Base-by-base conservation (phyloP, 2,888 invertebrate genomes). In the Melolontha melolontha region DNA sequence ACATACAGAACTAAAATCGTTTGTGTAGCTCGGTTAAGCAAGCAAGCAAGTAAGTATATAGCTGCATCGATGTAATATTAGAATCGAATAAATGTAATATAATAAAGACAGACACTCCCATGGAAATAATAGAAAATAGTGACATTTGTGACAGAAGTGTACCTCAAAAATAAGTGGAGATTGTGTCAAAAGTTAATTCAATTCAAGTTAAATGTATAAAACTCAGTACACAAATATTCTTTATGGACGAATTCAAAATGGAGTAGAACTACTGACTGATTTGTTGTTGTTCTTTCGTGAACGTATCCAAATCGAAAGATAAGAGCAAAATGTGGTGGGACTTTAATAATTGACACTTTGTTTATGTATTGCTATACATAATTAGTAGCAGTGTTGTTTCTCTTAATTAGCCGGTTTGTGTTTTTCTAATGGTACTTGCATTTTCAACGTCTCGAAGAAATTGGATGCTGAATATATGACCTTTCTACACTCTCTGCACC, bases 231-330 rank as follows among this genome's bases (percentile, higher is more conserved):
- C 75, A 73, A 76, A 75, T 74, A 76, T 79, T 79, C 78, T 77
- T 78, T 75, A 77, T 77, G 76, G 76, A 78, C 79, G 76, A 75
- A 79, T 80, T 79, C 81, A 81, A 81, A 81, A 81, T 81, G 81
- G 81, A 81, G 81, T 81, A 81, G 79, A 76, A 75, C 75, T 72
- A 73, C 74, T 73, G 72, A 75, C 74, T 69, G 76, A 77, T 79
- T 79, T 80, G 79, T 80, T 80, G 77, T 79, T 79, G 77, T 79
- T 77, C 63, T 62, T 22, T 65, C 39, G 47, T 22, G n/a, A 47
- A 42, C 62, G 51, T 52, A 39, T 34, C 42, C 50, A 52, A 54
- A 47, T 44, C 42, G 22, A 64, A 54, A 44, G 49, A 64, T 64
- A 62, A 39, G 29, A 51, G 34, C 6, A 34, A 54, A 64, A 67